phyloP scores from a whole-genome alignment of 2,888 invertebrate species.

The Tetragnatha montana region DNA sequence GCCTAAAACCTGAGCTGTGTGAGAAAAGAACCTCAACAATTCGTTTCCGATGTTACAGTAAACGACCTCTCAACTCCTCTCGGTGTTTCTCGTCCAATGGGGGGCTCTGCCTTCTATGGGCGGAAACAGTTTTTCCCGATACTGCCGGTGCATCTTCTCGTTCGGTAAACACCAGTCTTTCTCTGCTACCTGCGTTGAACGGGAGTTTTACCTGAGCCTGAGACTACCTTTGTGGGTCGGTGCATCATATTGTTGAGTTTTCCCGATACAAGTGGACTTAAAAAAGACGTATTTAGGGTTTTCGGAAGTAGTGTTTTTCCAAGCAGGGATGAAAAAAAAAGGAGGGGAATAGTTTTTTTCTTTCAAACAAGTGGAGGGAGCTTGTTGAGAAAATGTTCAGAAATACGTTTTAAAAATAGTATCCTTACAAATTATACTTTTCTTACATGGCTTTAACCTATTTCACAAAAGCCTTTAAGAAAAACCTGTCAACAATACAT shows the following conservation, averaged over 20 bases:
- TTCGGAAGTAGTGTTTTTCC: not conserved
- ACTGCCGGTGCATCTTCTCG: conserved; percentile 12
- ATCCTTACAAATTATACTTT: not conserved
- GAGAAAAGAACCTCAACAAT: conserved; percentile 53
- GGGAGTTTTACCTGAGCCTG: not conserved
- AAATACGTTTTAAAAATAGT: not conserved
- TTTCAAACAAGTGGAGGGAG: not conserved
- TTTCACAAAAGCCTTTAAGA: not conserved
- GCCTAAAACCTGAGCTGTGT: conserved; percentile 41
- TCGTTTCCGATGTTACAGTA: conserved; percentile 57
- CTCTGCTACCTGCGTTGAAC: conserved; percentile 18
- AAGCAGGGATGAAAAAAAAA: not conserved
- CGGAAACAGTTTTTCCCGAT: conserved; percentile 62
- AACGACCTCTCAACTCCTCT: conserved; percentile 66
- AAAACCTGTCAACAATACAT: no score
- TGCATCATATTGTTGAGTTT: no score
- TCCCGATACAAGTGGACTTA: conserved; percentile 16
- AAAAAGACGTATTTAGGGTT: conserved; percentile 24
- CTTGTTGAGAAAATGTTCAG: not conserved
- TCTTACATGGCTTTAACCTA: not conserved
- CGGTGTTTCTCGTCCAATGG: conserved; percentile 36
- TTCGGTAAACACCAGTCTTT: conserved; percentile 2
- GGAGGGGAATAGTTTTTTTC: no score
- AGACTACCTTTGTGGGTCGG: no score
- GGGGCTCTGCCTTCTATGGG: conserved; percentile 36